phyloP scores from a whole-genome alignment of 1,140 invertebrate species.

The Papilio machaon region DNA sequence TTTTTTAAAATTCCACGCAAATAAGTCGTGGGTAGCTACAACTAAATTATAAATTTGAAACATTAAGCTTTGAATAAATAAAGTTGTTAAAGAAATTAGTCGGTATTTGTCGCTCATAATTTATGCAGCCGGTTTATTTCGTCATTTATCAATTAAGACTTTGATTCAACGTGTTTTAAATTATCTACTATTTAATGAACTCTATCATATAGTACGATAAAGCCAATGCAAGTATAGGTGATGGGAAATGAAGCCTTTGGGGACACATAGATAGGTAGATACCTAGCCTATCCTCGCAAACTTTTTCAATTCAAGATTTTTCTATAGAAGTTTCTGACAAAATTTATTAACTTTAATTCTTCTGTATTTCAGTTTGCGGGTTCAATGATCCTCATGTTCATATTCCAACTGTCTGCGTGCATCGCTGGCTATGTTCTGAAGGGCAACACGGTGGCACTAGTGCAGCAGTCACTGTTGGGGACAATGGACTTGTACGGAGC shows the following conservation, averaged over 20 bases:
- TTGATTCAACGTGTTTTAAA: conserved; percentile 1
- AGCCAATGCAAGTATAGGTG: no score
- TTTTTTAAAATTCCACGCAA: no score
- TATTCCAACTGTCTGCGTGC: conserved; percentile 91
- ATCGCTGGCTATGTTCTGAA: conserved; percentile 90
- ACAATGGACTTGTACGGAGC: conserved; percentile 83
- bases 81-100: background rate
- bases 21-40: no score
- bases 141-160: conserved; percentile 15
- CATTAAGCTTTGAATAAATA: background rate
- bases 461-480: conserved; percentile 77
- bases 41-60: no score
- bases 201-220: background rate
- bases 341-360: background rate
- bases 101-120: background rate
- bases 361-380: conserved; percentile 86
- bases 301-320: background rate
- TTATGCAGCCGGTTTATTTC: background rate
- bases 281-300: background rate
- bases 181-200: background rate
- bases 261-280: background rate
- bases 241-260: background rate
- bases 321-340: background rate
- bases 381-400: conserved; percentile 88
- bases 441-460: conserved; percentile 81